Evolutionary conservation across 2,113 vertebrate genomes (phyloP), one percentile per base, ranked within the genome.

Genomic region (Thinocorus orbignyianus): DNA sequence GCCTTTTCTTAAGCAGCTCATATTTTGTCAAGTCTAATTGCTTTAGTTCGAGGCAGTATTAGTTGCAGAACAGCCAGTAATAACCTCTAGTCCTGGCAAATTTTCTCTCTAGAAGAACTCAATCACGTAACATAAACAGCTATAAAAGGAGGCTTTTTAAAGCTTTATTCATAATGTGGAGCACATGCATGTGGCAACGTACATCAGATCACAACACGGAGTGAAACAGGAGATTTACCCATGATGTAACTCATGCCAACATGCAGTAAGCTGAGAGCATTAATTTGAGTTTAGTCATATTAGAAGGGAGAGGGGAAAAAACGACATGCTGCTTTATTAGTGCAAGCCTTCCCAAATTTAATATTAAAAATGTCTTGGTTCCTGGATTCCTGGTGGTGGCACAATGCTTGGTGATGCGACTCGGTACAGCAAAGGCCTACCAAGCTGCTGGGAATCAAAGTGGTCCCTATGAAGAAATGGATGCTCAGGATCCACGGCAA

Each of bases 61-160:
- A 97, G 86, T 94, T 97, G 90, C 97, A 98, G 98, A 98, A 97
- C 97, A 97, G 96, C 97, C 98, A 97, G 95, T 95, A 97, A 98
- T 98, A 98, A 98, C 97, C 98, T 98, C 97, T 97, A 98, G 97
- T 97, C 96, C 97, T 98, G 97, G 97, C 97, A 97, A 98, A 97
- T 98, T 98, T 97, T 98, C 97, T 97, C 93, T 97, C 89, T 95
- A 73, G 60, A 37, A 96, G 89, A 88, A 62, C 95, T 98, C 98
- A 98, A 98, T 98, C 97, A 97, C 91, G 95, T 97, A 98, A 98
- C 96, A 96, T 98, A 98, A 98, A 98, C 98, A 98, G 97, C 96
- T 97, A 96, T 98, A 98, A 98, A 98, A 97, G 87, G 94, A 97
- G 97, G 96, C 96, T 98, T 98, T 98, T 97, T 96, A 97, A 95